Conservation (phyloP, 2,888 invertebrate genomes). For the Xanthia icteritia region DNA sequence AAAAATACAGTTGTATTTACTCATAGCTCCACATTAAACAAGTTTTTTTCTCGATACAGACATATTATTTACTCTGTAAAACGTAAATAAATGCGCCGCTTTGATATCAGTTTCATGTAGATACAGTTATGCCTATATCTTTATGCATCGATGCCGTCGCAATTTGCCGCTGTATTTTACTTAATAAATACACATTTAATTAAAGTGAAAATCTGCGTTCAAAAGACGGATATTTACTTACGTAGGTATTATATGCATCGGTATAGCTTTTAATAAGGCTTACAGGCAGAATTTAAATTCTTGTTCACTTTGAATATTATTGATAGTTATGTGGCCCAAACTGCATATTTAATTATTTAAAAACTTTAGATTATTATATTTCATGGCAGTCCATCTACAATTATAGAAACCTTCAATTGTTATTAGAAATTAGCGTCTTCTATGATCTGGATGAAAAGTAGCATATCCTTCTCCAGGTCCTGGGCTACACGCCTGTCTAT, state of each 20-base stretch:
- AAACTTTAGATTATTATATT: too few species aligned
- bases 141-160: conserved; percentile 14
- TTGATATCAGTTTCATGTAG: conserved; percentile 30
- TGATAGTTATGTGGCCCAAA: neutral
- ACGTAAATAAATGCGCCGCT: conserved; percentile 19
- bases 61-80: conserved; percentile 19
- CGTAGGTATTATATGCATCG: neutral
- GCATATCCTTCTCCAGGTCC: neutral
- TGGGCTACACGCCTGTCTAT: too few species aligned
- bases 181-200: neutral
- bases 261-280: neutral
- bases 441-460: neutral
- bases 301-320: neutral
- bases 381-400: too few species aligned
- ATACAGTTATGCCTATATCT: neutral
- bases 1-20: conserved; percentile 8
- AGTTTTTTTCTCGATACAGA: conserved; percentile 9
- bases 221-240: neutral
- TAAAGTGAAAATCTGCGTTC: neutral
- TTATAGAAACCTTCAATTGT: neutral
- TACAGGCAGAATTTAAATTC: too few species aligned
- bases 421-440: neutral
- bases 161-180: conserved; percentile 29
- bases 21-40: neutral
- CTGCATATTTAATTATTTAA: neutral